Evolutionary conservation across 2,888 invertebrate genomes (phyloP).

Genomic region (Lochmaea capreae): DNA sequence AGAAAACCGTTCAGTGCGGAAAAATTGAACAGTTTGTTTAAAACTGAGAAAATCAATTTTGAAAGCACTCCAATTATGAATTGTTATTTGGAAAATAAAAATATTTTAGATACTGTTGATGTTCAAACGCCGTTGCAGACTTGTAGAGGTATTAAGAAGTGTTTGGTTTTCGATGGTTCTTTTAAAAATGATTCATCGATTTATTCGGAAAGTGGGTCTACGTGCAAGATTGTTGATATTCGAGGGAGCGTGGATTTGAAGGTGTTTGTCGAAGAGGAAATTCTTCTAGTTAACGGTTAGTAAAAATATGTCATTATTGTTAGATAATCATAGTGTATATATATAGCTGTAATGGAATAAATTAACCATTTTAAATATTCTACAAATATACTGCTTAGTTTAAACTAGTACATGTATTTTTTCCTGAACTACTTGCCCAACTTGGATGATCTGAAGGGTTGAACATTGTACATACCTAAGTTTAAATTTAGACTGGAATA

Average conservation of each 20-base stretch:
- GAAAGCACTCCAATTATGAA: slow-evolving; percentile 53
- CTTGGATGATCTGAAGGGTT: too few relatives aligned
- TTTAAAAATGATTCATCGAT: slow-evolving; percentile 53
- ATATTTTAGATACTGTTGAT: slow-evolving; percentile 38
- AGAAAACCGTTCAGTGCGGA: slow-evolving; percentile 61
- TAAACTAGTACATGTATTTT: too few relatives aligned
- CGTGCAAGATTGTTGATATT: slow-evolving; percentile 53
- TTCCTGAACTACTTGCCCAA: too few relatives aligned
- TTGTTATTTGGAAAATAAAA: slow-evolving; percentile 53
- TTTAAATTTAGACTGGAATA: too few relatives aligned
- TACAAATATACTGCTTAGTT: too few relatives aligned
- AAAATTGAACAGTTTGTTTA: slow-evolving; percentile 36
- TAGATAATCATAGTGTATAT: neutral
- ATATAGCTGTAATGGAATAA: too few relatives aligned
- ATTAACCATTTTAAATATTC: too few relatives aligned
- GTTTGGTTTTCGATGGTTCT: slow-evolving; percentile 62
- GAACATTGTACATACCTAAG: too few relatives aligned
- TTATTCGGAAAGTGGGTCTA: slow-evolving; percentile 53
- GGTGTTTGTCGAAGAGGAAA: slow-evolving; percentile 58
- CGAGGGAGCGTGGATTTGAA: slow-evolving; percentile 64
- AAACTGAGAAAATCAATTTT: slow-evolving; percentile 33
- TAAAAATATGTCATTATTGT: slow-evolving; percentile 29
- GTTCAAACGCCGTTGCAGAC: slow-evolving; percentile 45
- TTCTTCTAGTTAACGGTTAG: slow-evolving; percentile 65
- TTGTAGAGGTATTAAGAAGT: slow-evolving; percentile 60